Percentiles rank a stretch among this genome's conserved stretches.
phyloP scores from a whole-genome alignment of 2,888 invertebrate species.

The Drosophila putrida region DNA sequence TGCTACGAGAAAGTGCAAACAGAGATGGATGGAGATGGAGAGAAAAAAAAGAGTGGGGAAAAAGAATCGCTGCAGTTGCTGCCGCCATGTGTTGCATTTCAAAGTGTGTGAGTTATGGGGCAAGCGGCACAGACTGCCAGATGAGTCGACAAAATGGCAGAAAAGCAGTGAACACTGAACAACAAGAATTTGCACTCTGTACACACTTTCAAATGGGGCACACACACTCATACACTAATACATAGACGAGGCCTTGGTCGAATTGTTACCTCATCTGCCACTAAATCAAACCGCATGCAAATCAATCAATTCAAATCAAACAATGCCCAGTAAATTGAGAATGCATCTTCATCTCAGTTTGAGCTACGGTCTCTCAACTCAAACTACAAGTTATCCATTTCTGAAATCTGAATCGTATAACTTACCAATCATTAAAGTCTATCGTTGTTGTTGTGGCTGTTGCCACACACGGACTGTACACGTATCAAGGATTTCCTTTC shows the following conservation, averaged over 20 bases:
- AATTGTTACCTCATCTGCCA: constrained; percentile 26
- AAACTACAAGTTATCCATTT: constrained; percentile 31
- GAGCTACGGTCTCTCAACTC: not conserved
- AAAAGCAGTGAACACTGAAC: constrained; percentile 31
- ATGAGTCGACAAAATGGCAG: constrained; percentile 67
- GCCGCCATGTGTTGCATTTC: constrained; percentile 79
- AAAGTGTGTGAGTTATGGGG: constrained; percentile 77
- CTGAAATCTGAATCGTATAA: constrained; percentile 27
- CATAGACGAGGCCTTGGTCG: not conserved
- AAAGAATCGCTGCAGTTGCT: constrained; percentile 45
- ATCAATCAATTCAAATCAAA: constrained; percentile 50
- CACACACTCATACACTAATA: too few relatives aligned
- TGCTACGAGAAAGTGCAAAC: constrained; percentile 37
- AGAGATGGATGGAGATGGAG: not conserved
- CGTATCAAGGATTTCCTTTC: constrained; percentile 13
- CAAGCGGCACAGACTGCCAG: constrained; percentile 47
- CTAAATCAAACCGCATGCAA: constrained; percentile 53
- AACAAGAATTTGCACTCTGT: constrained; percentile 36
- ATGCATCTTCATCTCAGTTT: constrained; percentile 17
- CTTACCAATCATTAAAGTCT: constrained; percentile 41
- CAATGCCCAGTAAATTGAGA: constrained; percentile 40
- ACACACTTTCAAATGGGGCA: constrained; percentile 6
- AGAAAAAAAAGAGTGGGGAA: not conserved
- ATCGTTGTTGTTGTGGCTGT: not conserved
- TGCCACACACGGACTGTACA: not conserved